Conservation (phyloP, 2,888 invertebrate genomes). For the Unio pictorum region DNA sequence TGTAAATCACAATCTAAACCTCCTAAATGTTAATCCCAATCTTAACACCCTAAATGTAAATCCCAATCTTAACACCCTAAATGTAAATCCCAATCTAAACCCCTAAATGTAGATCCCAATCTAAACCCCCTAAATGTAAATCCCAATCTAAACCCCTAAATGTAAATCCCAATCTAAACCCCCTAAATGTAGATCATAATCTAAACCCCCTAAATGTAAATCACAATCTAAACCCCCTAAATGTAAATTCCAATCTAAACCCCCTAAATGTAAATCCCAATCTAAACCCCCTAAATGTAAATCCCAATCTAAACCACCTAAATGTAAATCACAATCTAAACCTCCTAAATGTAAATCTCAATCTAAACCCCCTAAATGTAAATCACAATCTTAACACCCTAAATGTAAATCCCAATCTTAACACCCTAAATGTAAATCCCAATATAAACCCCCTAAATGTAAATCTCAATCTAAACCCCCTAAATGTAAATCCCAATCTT, state of each 20-base stretch:
- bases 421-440: constrained; percentile 10
- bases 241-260: constrained; percentile 5
- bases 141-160: too few relatives aligned
- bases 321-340: not conserved
- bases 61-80: too few relatives aligned
- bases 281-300: constrained; percentile 15
- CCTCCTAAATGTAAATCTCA: too few relatives aligned
- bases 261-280: constrained; percentile 9
- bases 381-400: constrained; percentile 5
- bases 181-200: too few relatives aligned
- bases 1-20: too few relatives aligned
- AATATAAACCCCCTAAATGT: constrained; percentile 14
- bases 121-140: too few relatives aligned
- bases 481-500: constrained; percentile 10
- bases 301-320: constrained; percentile 9
- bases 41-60: too few relatives aligned
- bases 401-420: constrained; percentile 11
- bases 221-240: constrained; percentile 10
- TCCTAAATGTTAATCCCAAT: too few relatives aligned
- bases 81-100: too few relatives aligned
- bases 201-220: constrained; percentile 15
- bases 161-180: too few relatives aligned
- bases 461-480: constrained; percentile 7
- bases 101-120: too few relatives aligned
- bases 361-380: constrained; percentile 15